phyloP scores from a whole-genome alignment of 2,888 invertebrate genomes.

The Netelia inedita region DNA sequence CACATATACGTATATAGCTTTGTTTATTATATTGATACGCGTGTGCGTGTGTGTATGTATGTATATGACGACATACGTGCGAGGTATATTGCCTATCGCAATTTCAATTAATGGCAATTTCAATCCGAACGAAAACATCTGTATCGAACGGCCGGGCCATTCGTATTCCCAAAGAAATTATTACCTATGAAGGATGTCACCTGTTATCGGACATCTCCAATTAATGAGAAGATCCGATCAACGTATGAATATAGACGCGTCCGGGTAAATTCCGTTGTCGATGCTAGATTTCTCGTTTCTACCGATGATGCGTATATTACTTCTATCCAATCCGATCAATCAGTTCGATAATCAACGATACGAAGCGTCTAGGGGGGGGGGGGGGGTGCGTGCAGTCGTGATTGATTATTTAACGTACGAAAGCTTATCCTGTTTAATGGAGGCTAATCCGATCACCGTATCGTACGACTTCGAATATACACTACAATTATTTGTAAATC shows the following conservation, averaged over 20 bases:
- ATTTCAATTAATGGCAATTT: conserved; percentile 8
- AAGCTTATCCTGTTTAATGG: neutral
- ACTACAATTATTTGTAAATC: too few relatives aligned
- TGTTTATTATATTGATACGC: too few relatives aligned
- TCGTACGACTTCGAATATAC: neutral
- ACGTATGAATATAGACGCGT: neutral
- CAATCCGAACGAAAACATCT: neutral
- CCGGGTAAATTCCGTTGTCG: neutral
- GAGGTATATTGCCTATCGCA: neutral
- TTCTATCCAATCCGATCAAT: conserved; percentile 27
- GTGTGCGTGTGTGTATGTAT: too few relatives aligned
- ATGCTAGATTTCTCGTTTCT: neutral
- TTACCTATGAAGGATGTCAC: neutral
- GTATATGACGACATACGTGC: neutral
- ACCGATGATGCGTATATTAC: neutral
- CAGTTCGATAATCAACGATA: conserved; percentile 24
- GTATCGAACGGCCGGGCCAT: neutral
- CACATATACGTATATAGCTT: neutral
- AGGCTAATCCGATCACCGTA: neutral
- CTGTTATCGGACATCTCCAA: neutral
- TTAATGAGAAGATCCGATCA: conserved; percentile 12
- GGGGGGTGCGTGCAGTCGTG: conserved; percentile 6
- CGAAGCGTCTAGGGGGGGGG: conserved; percentile 7
- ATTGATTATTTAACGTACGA: conserved; percentile 36
- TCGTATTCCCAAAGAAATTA: neutral